Base-by-base conservation (phyloP, 2,797 vertebrate genomes). In the Knipowitschia caucasica region DNA sequence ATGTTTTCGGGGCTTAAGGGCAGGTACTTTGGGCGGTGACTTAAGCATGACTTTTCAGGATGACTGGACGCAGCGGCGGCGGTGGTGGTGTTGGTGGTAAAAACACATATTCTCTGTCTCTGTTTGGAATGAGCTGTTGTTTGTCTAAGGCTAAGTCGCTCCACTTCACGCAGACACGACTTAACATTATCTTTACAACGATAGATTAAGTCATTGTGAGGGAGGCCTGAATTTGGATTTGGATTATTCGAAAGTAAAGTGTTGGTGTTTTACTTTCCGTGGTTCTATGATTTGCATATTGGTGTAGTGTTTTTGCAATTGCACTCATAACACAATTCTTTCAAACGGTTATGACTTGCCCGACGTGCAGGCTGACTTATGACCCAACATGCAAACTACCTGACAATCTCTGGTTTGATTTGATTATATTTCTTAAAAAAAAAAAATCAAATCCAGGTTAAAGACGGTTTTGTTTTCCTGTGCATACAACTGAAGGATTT, bases 11-110 rank as follows among this genome's bases (percentile, higher is more conserved):
- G 31, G 64, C 75, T 54, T 35, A 2, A 60, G 63, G 78, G 68
- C 65, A 64, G 68, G 68, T 63, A 55, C 62, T 71, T 75, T 62
- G 30, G 17, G 50, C 60, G 31, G 56, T 72, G 80, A 73, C 57
- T 69, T 68, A 67, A 78, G 77, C 68, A 67, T 29, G 68, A 71
- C 53, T 69, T 69, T 62, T 44, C 65, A 47, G 50, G 34, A 12
- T 18, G 38, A 55, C 56, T 60, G 59, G 39, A 35, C 57, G 53
- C 38, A 53, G 60, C 49, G 60, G 38, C 24, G 57, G 34, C 26
- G n/a, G n/a, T n/a, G n/a, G n/a, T n/a, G n/a, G n/a, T n/a, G n/a
- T n/a, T n/a, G n/a, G n/a, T n/a, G n/a, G n/a, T n/a, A n/a, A 8
- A 24, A 68, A 51, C 62, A 30, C 5, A 40, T 21, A 40, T 20